Evolutionary conservation across 2,888 invertebrate genomes (phyloP), one percentile per base, ranked within the genome.

Genomic region (Himalopsyche tibetana): DNA sequence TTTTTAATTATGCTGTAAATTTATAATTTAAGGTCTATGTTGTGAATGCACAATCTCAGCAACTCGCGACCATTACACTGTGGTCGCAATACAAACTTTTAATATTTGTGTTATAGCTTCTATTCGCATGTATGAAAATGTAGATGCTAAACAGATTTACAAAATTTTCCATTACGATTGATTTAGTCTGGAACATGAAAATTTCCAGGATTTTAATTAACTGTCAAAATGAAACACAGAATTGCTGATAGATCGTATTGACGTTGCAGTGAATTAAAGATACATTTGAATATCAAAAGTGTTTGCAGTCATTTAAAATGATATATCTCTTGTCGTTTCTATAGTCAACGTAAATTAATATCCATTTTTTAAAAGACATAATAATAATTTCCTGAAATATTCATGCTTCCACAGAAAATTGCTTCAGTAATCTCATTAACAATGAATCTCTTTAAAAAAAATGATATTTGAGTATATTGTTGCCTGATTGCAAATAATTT

Each of bases 21-120:
- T 81, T 45, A 42, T 45, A 51, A 81, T 81, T 81, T 81, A 45
- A 63, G 51, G 12, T 85, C 79, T 74, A 85, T 85, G 85, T 85
- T 85, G 85, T 85, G 83, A 82, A 51, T 55, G 85, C 85, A 85
- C 85, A 84, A 51, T 56, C 17, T 63, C 55, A 63, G 63, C 19
- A 19, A 19, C 3, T 28, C 4, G 63, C 19, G 63, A 63, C 63
- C n/a, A 9, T 8, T 38, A 5, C 45, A 45, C n/a, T 19, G 17
- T 55, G 19, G 28, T 63, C 19, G 28, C 28, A 19, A 63, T n/a
- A 56, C 17, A n/a, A 56, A 56, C 19, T n/a, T 19, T 63, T 63
- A 63, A 63, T 63, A 63, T 63, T 63, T 63, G 19, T 28, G 63
- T 63, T 63, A 19, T 19, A 63, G 63, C 63, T 63, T 63, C 63